These are phyloP conservation scores for Drosophila miranda DNA, from an alignment of 1,140 invertebrate genomes.

Conservation along the genomic window DNA sequence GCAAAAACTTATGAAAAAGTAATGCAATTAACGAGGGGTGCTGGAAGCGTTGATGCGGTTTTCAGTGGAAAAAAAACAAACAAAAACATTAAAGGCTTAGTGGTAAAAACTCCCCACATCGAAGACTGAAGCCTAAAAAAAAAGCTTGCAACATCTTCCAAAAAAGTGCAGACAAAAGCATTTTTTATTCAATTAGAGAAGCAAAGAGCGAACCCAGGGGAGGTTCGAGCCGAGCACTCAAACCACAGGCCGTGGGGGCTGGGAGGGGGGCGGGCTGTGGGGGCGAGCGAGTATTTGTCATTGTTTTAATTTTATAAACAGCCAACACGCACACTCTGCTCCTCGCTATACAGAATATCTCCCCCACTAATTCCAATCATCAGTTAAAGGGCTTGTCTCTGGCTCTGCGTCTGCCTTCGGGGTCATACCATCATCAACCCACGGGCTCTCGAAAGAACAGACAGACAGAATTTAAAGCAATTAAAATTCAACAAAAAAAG, in stretches of 20 bases:
- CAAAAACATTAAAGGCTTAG: not conserved
- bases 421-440: slow-evolving; percentile 17
- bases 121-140: no score
- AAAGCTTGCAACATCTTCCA: not conserved
- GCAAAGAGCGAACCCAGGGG: slow-evolving; percentile 1
- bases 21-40: no score
- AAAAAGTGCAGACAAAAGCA: slow-evolving; percentile 5
- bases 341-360: no score
- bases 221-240: not conserved
- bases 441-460: slow-evolving; percentile 26
- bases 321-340: not conserved
- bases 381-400: slow-evolving; percentile 38
- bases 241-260: not conserved
- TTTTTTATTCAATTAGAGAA: slow-evolving; percentile 39
- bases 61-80: not conserved
- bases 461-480: slow-evolving; percentile 1
- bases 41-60: not conserved
- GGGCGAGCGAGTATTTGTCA: slow-evolving; percentile 25
- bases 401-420: not conserved
- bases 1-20: slow-evolving; percentile 1
- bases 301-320: slow-evolving; percentile 23
- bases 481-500: slow-evolving; percentile 2
- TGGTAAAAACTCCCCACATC: no score
- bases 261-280: not conserved
- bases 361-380: slow-evolving; percentile 16